phyloP scores from a whole-genome alignment of 92 coral and sea anemone genomes.

The Galaxea fascicularis region DNA sequence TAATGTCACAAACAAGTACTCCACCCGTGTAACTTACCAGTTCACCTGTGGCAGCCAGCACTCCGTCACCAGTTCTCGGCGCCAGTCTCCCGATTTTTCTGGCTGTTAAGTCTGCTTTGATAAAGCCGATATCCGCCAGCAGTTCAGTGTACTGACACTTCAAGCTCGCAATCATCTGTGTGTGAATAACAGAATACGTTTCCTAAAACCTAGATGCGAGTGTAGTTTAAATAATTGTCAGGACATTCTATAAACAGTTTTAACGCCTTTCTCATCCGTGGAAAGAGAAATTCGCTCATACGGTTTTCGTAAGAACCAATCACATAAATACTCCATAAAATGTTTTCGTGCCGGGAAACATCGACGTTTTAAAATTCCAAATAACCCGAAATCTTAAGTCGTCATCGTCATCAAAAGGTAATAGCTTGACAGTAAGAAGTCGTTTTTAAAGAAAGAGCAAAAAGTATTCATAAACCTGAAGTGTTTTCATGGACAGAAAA shows the following conservation, averaged over 20 bases:
- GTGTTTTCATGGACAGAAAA: slow-evolving; percentile 82
- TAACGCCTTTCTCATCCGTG: too few relatives aligned
- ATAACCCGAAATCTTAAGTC: too few relatives aligned
- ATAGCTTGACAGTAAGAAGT: too few relatives aligned
- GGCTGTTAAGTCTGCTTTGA: slow-evolving; percentile 78
- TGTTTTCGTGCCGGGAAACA: too few relatives aligned
- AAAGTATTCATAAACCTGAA: slow-evolving; percentile 62
- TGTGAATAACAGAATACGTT: background rate
- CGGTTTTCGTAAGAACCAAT: too few relatives aligned
- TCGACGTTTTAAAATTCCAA: too few relatives aligned
- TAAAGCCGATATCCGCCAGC: slow-evolving; percentile 89
- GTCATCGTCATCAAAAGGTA: too few relatives aligned
- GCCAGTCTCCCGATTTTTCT: slow-evolving; percentile 79
- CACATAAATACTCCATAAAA: too few relatives aligned
- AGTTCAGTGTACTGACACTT: slow-evolving; percentile 88
- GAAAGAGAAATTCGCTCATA: too few relatives aligned
- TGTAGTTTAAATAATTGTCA: too few relatives aligned
- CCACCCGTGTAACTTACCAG: slow-evolving; percentile 49
- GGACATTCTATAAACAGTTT: too few relatives aligned
- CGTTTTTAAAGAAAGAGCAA: too few relatives aligned
- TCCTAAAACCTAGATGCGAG: background rate
- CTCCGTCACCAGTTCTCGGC: slow-evolving; percentile 92
- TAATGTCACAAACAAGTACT: background rate
- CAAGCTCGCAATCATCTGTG: slow-evolving; percentile 90
- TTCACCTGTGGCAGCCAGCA: slow-evolving; percentile 76